Conservation (phyloP, 2,113 vertebrate genomes). For the Setophaga kirtlandii region DNA sequence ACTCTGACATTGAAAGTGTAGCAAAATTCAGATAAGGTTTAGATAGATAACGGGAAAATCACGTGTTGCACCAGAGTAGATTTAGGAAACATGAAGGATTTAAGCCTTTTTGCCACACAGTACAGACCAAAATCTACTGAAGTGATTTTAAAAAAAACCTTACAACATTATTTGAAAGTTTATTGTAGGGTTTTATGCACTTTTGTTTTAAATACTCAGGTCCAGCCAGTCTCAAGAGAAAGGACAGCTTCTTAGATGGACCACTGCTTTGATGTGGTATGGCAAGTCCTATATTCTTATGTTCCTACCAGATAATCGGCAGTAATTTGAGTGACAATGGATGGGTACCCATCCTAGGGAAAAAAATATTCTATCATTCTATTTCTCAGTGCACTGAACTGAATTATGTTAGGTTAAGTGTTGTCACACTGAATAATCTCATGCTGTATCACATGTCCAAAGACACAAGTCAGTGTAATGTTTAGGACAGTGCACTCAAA, state of each 20-base stretch:
- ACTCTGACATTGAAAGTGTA: constrained; percentile 6
- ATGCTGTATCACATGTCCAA: constrained; percentile 9
- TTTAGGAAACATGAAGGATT: background rate
- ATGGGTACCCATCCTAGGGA: constrained; percentile 15
- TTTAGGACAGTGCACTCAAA: background rate
- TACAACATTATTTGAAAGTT: background rate
- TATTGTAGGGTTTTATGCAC: background rate
- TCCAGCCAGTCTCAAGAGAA: background rate
- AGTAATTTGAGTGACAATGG: constrained; percentile 33
- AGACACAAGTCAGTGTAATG: background rate
- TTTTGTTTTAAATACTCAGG: background rate
- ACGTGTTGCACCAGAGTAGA: background rate
- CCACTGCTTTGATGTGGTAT: background rate
- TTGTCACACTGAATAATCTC: constrained; percentile 64
- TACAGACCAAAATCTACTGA: background rate
- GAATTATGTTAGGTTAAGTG: constrained; percentile 59
- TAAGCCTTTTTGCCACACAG: background rate
- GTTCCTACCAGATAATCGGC: background rate
- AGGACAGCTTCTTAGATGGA: background rate
- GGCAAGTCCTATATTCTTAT: constrained; percentile 37
- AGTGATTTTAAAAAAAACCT: background rate
- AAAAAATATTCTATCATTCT: constrained; percentile 25
- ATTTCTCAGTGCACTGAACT: constrained; percentile 53
- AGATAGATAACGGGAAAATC: constrained; percentile 1
- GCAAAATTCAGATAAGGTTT: constrained; percentile 8